A percentile compares a stretch with the other conserved stretches of the same genome.
Conservation (phyloP, 2,888 invertebrate genomes). For the Isoperla grammatica region DNA sequence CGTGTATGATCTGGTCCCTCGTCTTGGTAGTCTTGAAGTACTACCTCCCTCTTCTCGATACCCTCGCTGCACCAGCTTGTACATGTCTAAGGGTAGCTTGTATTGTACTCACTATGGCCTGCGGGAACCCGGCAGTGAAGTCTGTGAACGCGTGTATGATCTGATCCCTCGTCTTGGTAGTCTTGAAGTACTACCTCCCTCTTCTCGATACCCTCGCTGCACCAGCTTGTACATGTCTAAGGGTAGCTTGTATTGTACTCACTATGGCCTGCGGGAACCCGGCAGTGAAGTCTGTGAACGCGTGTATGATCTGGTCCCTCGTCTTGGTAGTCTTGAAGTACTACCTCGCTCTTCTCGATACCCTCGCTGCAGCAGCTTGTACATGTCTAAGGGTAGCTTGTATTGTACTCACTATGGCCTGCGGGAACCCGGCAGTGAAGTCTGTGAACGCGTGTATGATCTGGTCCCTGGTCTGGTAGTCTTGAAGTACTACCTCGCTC, state of each 20-base stretch:
- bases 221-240: too few species aligned
- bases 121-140: conserved; percentile 73
- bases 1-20: conserved; percentile 66
- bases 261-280: conserved; percentile 75
- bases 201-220: conserved; percentile 91
- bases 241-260: too few species aligned
- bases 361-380: conserved; percentile 98
- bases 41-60: conserved; percentile 83
- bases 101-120: conserved; percentile 71
- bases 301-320: conserved; percentile 66
- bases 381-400: too few species aligned
- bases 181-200: conserved; percentile 95
- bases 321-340: conserved; percentile 93
- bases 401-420: conserved; percentile 71
- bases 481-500: conserved; percentile 91
- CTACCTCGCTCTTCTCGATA: conserved; percentile 83
- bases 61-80: conserved; percentile 98
- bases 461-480: conserved; percentile 75
- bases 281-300: conserved; percentile 74
- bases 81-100: too few species aligned
- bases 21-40: conserved; percentile 93
- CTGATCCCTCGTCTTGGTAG: conserved; percentile 74
- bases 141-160: conserved; percentile 71
- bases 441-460: conserved; percentile 72
- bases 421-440: conserved; percentile 73